phyloP scores from a whole-genome alignment of 2,888 invertebrate species.

The Brassicogethes aeneus region DNA sequence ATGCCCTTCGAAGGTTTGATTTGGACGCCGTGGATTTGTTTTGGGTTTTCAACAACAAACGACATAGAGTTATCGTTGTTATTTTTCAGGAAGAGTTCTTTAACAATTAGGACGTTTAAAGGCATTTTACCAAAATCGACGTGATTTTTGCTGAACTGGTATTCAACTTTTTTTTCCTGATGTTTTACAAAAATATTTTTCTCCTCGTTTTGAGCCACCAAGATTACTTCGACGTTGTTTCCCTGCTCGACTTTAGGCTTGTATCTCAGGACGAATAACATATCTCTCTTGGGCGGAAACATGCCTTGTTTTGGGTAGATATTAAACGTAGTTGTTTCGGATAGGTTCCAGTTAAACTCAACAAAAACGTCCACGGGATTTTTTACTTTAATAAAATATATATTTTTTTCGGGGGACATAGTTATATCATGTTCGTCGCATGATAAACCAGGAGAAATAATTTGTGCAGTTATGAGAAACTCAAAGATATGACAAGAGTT shows the following conservation, averaged over 20 bases:
- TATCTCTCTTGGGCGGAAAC: constrained; percentile 44
- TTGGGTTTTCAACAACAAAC: constrained; percentile 20
- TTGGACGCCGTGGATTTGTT: constrained; percentile 19
- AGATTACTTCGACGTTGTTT: background rate
- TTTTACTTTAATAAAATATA: constrained; percentile 42
- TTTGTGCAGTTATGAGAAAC: constrained; percentile 36
- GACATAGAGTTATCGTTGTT: constrained; percentile 16
- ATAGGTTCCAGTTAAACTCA: constrained; percentile 44
- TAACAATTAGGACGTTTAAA: constrained; percentile 29
- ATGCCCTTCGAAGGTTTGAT: constrained; percentile 23
- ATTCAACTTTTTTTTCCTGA: background rate
- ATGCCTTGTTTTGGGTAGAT: constrained; percentile 46
- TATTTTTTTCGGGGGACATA: constrained; percentile 32
- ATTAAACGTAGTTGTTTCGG: constrained; percentile 39
- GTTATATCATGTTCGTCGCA: constrained; percentile 28
- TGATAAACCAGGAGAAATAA: constrained; percentile 34
- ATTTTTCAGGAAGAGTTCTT: constrained; percentile 21
- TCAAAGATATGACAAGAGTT: constrained; percentile 40
- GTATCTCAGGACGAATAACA: constrained; percentile 41
- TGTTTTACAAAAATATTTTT: background rate
- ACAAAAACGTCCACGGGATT: constrained; percentile 48
- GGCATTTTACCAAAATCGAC: constrained; percentile 34
- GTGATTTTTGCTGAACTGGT: constrained; percentile 12
- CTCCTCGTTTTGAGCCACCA: background rate
- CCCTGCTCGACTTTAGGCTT: constrained; percentile 18